Evolutionary conservation across 2,888 invertebrate species (phyloP).

Genomic region (Ectropis crepuscularia): DNA sequence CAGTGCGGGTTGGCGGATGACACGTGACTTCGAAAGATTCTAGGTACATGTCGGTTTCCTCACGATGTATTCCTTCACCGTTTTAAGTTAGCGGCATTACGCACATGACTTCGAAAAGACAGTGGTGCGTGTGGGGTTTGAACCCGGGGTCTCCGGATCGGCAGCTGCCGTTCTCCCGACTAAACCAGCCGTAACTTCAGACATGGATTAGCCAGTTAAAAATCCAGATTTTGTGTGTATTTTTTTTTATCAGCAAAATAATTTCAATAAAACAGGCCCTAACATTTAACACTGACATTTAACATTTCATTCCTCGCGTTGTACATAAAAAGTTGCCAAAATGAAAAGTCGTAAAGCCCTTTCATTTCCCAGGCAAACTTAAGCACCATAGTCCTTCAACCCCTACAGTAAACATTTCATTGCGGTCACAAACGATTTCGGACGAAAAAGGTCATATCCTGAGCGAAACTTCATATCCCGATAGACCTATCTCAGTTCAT

Average conservation of each 20-base stretch:
- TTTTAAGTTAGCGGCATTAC: no score
- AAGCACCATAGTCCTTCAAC: constrained; percentile 12
- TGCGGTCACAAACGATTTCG: constrained; percentile 20
- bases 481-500: constrained; percentile 24
- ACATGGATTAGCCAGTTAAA: no score
- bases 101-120: no score
- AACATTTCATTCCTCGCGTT: constrained; percentile 5
- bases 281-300: constrained; percentile 3
- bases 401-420: constrained; percentile 30
- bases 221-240: not conserved
- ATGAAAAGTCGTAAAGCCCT: constrained; percentile 23
- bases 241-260: not conserved
- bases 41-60: no score
- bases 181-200: no score
- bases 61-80: no score
- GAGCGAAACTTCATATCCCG: constrained; percentile 28
- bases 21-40: no score
- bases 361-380: constrained; percentile 24
- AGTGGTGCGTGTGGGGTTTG: no score
- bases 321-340: constrained; percentile 19
- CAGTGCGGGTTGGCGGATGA: no score
- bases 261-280: constrained; percentile 4
- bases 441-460: constrained; percentile 17
- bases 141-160: no score
- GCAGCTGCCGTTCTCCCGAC: no score